Evolutionary conservation across 2,797 vertebrate species (phyloP).

Genomic region (Lacerta agilis): DNA sequence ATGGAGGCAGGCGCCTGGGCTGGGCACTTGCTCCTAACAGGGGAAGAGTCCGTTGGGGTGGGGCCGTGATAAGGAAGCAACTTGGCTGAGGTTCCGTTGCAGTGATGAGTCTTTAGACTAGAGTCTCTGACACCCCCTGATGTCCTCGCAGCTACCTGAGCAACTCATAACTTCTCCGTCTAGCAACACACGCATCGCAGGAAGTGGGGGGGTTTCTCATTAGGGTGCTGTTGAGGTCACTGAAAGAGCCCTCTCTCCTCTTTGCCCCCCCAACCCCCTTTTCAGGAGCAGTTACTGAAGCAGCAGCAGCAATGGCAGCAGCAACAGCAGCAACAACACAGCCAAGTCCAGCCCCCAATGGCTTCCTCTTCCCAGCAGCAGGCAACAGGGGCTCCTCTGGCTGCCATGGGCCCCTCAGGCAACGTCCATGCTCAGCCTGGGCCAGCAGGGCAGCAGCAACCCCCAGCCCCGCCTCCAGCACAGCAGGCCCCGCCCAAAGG

Average conservation of each 20-base stretch:
- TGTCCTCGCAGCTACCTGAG: not conserved
- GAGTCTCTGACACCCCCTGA: not conserved
- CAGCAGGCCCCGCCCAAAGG: constrained; percentile 78
- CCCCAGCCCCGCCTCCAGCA: constrained; percentile 75
- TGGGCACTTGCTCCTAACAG: not conserved
- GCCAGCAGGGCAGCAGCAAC: constrained; percentile 72
- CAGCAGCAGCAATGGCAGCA: constrained; percentile 64
- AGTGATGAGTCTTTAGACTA: not conserved
- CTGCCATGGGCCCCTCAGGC: constrained; percentile 78
- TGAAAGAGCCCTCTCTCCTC: no score
- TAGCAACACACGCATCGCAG: no score
- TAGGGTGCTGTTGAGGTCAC: not conserved
- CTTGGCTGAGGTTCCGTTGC: not conserved
- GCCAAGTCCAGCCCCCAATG: constrained; percentile 43
- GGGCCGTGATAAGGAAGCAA: no score
- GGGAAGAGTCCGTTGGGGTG: not conserved
- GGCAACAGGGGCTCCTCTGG: constrained; percentile 74
- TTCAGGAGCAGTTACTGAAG: constrained; percentile 80
- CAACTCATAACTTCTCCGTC: not conserved
- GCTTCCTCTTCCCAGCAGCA: constrained; percentile 56
- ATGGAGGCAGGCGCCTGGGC: no score
- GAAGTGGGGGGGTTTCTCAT: no score
- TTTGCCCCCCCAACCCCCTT: not conserved
- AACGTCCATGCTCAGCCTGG: constrained; percentile 71
- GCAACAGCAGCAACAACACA: constrained; percentile 67